These are phyloP conservation scores for Brachylomia viminalis DNA, from an alignment of 2,888 invertebrate species.

Conservation along the genomic window DNA sequence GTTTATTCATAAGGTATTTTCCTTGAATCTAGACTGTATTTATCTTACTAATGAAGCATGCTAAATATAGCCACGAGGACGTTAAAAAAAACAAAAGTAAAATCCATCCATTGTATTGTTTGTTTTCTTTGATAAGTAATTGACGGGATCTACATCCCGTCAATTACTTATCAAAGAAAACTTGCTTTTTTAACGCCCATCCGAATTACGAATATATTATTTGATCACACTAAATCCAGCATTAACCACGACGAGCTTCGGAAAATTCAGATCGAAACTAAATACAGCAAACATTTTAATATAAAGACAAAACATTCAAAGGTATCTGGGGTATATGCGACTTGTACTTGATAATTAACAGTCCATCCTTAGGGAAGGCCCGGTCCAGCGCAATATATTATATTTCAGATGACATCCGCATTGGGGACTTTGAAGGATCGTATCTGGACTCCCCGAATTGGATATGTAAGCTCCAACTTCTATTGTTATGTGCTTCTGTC, in stretches of 20 bases:
- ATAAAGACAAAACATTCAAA: conserved; percentile 80
- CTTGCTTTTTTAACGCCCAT: too few relatives aligned
- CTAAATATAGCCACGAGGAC: neutral
- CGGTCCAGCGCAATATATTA: conserved; percentile 89
- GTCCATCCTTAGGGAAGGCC: conserved; percentile 87
- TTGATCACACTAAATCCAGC: too few relatives aligned
- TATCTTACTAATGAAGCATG: neutral
- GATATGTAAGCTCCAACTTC: conserved; percentile 63
- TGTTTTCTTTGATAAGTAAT: too few relatives aligned
- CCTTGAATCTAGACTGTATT: neutral
- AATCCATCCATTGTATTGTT: too few relatives aligned
- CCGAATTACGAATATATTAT: too few relatives aligned
- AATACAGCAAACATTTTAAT: conserved; percentile 59
- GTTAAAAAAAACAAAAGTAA: too few relatives aligned
- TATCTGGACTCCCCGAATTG: conserved; percentile 75
- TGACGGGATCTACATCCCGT: too few relatives aligned
- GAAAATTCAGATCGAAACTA: neutral
- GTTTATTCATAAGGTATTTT: neutral
- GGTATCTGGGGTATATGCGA: conserved; percentile 80
- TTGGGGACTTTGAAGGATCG: conserved; percentile 87
- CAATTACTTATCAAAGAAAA: neutral
- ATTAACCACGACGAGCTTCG: neutral
- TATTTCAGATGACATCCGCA: conserved; percentile 87
- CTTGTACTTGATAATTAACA: conserved; percentile 92
- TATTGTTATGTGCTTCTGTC: conserved; percentile 42